Evolutionary conservation across 2,888 invertebrate genomes (phyloP), one percentile per base, ranked within the genome.

Genomic region (Drosophila birchii): DNA sequence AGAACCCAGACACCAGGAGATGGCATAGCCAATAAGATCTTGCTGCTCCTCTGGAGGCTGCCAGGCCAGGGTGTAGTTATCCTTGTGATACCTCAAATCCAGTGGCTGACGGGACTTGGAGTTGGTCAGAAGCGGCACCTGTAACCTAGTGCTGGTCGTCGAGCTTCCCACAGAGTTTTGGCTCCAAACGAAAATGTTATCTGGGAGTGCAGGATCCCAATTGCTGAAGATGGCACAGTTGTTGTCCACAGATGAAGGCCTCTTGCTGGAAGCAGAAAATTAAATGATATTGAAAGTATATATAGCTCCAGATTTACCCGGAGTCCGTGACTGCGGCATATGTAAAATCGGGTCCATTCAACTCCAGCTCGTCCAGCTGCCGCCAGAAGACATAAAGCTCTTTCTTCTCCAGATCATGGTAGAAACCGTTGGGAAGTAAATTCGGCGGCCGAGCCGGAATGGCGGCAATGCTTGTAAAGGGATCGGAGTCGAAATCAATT

Each of bases 331-430:
- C 2, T 0, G 26, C 49, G 1, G 18, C 6, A 3, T 58, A 58
- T 4, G 26, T 58, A 58, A 58, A 58, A 26, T 38, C 20, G 6
- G 58, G 51, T 20, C 58, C 58, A 7, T 51, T 58, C 29, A 58
- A 8, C 51, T 58, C 36, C 58, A 51, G 7, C 16, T 51, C 53
- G 18, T 36, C 11, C 26, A 51, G 38, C 11, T 51, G 58, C 14
- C 3, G 4, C 51, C 58, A 58, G n/a, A 49, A 51, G 14, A 58
- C 58, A 5, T 38, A 51, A 3, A 58, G 53, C 16, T 58, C 14
- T 18, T 29, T 14, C 11, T 29, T 26, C 18, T 29, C 36, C 16
- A 38, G 18, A 3, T 51, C 53, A 8, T 58, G 16, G 6, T 18
- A 58, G 18, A 51, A 51, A 16, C 58, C 58, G 7, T 58, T 58